Conservation (phyloP, 2,113 vertebrate genomes). For the Notechis scutatus region DNA sequence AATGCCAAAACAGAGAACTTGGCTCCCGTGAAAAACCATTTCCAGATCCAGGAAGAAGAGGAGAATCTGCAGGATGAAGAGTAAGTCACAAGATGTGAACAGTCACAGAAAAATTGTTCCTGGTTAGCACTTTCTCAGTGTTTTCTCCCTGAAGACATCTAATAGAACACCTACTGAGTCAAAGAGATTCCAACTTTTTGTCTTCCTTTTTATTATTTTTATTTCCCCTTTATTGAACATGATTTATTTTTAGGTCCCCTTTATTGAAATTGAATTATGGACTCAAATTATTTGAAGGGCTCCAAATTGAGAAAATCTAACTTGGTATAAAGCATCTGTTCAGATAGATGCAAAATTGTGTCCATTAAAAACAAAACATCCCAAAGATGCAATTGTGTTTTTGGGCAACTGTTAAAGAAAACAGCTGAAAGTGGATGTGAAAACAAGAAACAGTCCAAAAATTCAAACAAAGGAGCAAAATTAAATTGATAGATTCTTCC, state of each 20-base stretch:
- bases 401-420: neutral
- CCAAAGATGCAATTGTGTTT: neutral
- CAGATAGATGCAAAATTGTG: neutral
- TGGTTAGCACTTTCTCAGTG: neutral
- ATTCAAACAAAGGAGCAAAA: neutral
- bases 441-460: neutral
- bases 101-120: neutral
- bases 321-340: neutral
- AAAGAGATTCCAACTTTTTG: neutral
- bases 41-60: constrained; percentile 84
- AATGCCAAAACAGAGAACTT: constrained; percentile 89
- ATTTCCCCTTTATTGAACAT: neutral
- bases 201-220: neutral
- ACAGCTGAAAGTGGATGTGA: neutral
- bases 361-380: neutral
- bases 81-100: constrained; percentile 68
- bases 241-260: neutral
- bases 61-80: constrained; percentile 88
- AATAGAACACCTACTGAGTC: neutral
- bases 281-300: neutral
- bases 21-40: constrained; percentile 84
- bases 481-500: neutral
- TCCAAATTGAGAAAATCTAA: neutral
- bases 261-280: neutral
- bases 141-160: neutral